Evolutionary conservation across 2,113 vertebrate genomes (phyloP).

Genomic region (Ailuropoda melanoleuca): DNA sequence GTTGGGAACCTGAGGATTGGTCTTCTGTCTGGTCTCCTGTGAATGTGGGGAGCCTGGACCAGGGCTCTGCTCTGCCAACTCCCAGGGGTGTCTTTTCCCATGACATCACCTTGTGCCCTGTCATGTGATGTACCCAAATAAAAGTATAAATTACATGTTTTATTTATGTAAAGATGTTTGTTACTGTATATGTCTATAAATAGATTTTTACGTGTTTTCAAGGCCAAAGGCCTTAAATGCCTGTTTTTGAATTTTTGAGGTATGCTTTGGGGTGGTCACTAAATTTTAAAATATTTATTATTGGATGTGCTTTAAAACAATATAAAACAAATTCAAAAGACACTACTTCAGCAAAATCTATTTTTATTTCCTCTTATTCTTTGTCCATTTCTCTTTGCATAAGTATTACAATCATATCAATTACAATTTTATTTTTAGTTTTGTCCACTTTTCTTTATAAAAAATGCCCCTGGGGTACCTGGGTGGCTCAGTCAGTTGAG

Average conservation of each 20-base stretch:
- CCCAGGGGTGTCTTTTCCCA: not conserved
- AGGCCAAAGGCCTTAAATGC: not conserved
- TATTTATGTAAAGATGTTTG: slow-evolving; percentile 41
- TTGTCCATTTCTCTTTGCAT: slow-evolving; percentile 16
- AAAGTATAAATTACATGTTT: slow-evolving; percentile 8
- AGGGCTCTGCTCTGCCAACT: not conserved
- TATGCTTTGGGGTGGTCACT: not conserved
- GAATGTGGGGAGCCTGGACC: not conserved
- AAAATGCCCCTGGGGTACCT: not conserved
- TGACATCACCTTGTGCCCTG: not conserved
- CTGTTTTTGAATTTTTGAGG: not conserved
- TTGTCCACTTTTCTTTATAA: slow-evolving; percentile 24
- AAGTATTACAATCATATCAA: not conserved
- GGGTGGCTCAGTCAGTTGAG: not conserved
- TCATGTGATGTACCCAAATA: not conserved
- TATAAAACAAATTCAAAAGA: slow-evolving; percentile 36
- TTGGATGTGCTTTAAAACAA: not conserved
- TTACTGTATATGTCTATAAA: not conserved
- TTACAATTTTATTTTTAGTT: slow-evolving; percentile 28
- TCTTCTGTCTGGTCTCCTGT: not conserved
- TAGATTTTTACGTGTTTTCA: slow-evolving; percentile 24
- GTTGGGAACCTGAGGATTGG: not conserved
- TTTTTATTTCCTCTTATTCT: slow-evolving; percentile 36
- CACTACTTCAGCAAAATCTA: not conserved
- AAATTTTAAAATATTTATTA: not conserved